Base-by-base conservation (phyloP, 2,797 vertebrate genomes). In the Etheostoma nigrum region DNA sequence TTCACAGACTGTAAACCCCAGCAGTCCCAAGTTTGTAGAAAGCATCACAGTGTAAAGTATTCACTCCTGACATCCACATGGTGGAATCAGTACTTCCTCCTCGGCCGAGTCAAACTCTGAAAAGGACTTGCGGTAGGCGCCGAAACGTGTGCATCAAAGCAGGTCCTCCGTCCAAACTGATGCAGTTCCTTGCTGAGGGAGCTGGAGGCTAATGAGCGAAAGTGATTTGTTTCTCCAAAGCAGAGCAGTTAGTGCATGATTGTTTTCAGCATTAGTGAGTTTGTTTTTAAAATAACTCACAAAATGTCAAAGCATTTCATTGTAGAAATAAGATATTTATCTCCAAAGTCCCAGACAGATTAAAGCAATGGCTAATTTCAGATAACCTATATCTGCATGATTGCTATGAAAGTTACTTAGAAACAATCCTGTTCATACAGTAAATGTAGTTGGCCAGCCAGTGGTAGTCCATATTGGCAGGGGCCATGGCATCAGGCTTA, bases 1-100 rank as follows among this genome's bases (percentile, higher is more conserved):
- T 44, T 40, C 33, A 33, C 45, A 52, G 60, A 79, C 68, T 88
- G 80, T 87, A 66, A 49, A 87, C 15, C 0, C 87, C 85, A 7
- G 87, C 78, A 0, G 77, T 76, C 61, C 83, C 51, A 0, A 89
- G 77, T 72, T 67, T 83, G 70, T 81, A 85, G 23, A 79, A 11
- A 30, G 60, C 67, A 6, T 83, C n/a, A n/a, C 72, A 88, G 3
- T 63, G 14, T 21, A 86, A 60, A n/a, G 78, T 53, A 6, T 60
- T 85, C 13, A 70, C 16, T 58, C 79, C 82, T 18, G 25, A 25
- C 25, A 1, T 25, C 25, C 25, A 25, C 25, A 25, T 25, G 74
- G 87, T 51, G 84, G 84, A 67, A 86, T 86, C 52, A 88, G 72
- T 4, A 88, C 84, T 45, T 88, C 84, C 8, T 86, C 82, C 54